phyloP scores from a whole-genome alignment of 1,140 invertebrate genomes.

The Araneus ventricosus region DNA sequence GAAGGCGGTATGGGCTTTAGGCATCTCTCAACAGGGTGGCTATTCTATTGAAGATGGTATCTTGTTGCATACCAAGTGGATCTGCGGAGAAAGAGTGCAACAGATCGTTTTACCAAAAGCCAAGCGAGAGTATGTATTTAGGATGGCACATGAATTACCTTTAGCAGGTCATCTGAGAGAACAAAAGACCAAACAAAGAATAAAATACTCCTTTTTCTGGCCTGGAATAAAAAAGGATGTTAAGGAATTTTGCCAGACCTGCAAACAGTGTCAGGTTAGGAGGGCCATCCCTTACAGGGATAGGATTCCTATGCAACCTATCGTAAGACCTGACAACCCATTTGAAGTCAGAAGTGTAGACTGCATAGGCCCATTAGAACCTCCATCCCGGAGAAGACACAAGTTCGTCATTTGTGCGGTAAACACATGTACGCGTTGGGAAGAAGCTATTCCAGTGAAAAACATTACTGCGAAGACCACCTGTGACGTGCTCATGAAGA shows the following conservation, averaged over 20 bases:
- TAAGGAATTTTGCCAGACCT: neutral
- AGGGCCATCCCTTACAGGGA: neutral
- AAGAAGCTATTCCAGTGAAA: neutral
- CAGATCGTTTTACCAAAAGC: neutral
- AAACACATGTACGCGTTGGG: neutral
- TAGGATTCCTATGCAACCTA: conserved; percentile 10
- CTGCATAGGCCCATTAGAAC: neutral
- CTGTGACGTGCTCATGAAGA: neutral
- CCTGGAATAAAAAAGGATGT: neutral
- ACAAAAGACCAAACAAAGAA: conserved; percentile 10
- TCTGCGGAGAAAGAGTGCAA: neutral
- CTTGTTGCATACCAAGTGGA: neutral
- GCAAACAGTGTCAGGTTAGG: neutral
- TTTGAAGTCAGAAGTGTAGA: neutral
- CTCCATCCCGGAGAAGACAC: neutral
- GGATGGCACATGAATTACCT: neutral
- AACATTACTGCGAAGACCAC: conserved; percentile 12
- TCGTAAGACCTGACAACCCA: neutral
- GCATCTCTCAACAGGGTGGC: too few species aligned
- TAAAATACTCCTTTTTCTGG: conserved; percentile 9
- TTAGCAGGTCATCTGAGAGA: neutral
- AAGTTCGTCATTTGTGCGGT: neutral
- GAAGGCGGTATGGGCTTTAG: too few species aligned
- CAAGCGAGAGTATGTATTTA: neutral
- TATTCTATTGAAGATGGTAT: neutral